Conservation (phyloP, 2,888 invertebrate species). For the Eupithecia insigniata region DNA sequence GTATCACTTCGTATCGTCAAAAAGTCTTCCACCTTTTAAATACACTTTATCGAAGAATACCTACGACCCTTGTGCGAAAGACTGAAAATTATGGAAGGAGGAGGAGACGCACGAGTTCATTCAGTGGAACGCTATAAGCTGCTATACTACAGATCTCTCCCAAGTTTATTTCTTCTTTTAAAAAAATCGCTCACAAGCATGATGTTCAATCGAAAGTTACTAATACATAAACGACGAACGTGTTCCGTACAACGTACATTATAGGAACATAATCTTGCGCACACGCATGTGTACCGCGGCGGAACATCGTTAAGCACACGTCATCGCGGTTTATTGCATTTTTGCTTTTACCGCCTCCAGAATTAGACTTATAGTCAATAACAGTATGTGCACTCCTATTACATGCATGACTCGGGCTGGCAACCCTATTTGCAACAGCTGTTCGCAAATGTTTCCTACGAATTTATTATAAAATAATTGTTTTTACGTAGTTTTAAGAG, state of each 20-base stretch:
- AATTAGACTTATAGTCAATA: conserved; percentile 53
- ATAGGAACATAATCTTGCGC: neutral
- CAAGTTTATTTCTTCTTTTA: neutral
- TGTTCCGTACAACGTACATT: neutral
- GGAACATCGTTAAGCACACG: conserved; percentile 52
- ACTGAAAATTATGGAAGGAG: neutral
- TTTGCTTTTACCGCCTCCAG: conserved; percentile 64
- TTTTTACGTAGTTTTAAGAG: too few relatives aligned
- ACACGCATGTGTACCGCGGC: conserved; percentile 38
- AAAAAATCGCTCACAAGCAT: neutral
- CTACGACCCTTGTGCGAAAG: neutral
- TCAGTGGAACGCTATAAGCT: neutral
- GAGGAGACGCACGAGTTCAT: too few relatives aligned
- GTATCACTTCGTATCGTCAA: neutral
- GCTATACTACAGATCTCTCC: neutral
- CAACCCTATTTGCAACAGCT: too few relatives aligned
- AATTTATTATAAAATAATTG: too few relatives aligned
- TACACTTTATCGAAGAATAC: too few relatives aligned
- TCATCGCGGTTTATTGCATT: conserved; percentile 60
- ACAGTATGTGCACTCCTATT: neutral
- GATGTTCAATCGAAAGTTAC: too few relatives aligned
- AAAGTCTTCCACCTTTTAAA: neutral
- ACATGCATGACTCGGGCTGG: too few relatives aligned
- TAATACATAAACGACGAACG: too few relatives aligned
- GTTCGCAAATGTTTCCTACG: too few relatives aligned